Evolutionary conservation across 2,888 invertebrate species (phyloP), one percentile per base, ranked within the genome.

Genomic region (Rugalucina vietnamica): DNA sequence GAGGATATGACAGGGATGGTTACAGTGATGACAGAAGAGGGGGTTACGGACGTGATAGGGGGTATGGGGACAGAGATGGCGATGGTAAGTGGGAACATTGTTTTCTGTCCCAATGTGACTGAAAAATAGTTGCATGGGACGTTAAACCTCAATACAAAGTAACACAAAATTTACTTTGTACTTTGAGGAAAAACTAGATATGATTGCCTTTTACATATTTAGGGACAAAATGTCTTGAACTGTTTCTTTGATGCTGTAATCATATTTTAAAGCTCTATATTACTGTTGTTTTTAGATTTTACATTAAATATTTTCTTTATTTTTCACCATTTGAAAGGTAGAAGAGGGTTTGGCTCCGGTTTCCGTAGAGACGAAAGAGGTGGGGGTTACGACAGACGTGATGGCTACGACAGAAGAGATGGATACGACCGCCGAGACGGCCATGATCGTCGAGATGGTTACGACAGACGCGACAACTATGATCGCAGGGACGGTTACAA

Each of bases 301-400:
- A n/a, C n/a, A n/a, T n/a, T n/a, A n/a, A n/a, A n/a, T n/a, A n/a
- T n/a, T 43, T 43, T 18, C 43, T 12, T 8, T 54, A 4, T 54
- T 54, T 54, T 54, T 4, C n/a, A 24, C 18, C 2, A 24, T 60
- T 60, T 65, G 18, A 2, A 32, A 65, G 88, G 82, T 8, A 81
- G 88, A 65, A 79, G 90, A 75, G 88, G 84, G 21, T 89, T 87
- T 86, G 89, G 91, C 36, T 82, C 87, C 43, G 87, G 90, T 76
- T 89, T 85, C 76, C 81, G 77, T 5, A 24, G 82, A 29, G 84
- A 83, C n/a, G 84, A 74, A 12, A 78, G 75, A 37, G 74, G 70
- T 29, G 86, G 84, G 54, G 82, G 90, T 27, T 80, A 81, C 37
- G 49, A 71, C 27, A 57, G 77, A 65, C 39, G 43, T 78, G n/a